phyloP scores from a whole-genome alignment of 2,888 invertebrate genomes.

The Limnephilus marmoratus region DNA sequence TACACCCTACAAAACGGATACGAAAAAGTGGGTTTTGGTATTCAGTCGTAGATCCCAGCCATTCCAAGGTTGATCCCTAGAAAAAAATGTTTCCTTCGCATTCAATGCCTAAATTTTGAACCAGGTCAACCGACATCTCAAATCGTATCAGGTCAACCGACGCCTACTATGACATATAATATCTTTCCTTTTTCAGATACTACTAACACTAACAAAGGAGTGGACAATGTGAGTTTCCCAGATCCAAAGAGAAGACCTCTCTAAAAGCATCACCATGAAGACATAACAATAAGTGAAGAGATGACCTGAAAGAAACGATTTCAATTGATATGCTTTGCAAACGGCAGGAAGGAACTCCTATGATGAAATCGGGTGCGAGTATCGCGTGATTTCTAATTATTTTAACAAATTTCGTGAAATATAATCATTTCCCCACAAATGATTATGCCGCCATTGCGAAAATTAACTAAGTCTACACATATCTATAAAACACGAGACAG shows the following conservation, averaged over 20 bases:
- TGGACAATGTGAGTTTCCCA: too few species aligned
- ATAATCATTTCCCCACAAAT: neutral
- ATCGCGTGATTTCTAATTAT: neutral
- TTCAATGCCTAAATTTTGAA: too few species aligned
- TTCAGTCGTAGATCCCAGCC: too few species aligned
- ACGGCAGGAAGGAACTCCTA: neutral
- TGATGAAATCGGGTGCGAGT: neutral
- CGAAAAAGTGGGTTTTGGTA: too few species aligned
- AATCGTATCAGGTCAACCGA: neutral
- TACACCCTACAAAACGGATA: too few species aligned
- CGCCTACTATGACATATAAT: neutral
- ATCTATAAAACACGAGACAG: neutral
- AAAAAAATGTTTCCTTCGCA: too few species aligned
- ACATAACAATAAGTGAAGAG: neutral
- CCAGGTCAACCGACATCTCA: neutral
- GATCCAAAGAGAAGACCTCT: neutral
- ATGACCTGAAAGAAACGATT: neutral
- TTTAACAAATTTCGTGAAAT: neutral
- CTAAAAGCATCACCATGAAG: neutral
- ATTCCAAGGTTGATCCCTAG: too few species aligned
- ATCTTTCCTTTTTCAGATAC: too few species aligned
- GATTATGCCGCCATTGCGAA: slow-evolving; percentile 3
- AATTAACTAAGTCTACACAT: neutral
- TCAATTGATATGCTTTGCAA: neutral
- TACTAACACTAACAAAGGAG: too few species aligned